Evolutionary conservation across 2,113 vertebrate genomes (phyloP).

Genomic region (Tapirus terrestris): DNA sequence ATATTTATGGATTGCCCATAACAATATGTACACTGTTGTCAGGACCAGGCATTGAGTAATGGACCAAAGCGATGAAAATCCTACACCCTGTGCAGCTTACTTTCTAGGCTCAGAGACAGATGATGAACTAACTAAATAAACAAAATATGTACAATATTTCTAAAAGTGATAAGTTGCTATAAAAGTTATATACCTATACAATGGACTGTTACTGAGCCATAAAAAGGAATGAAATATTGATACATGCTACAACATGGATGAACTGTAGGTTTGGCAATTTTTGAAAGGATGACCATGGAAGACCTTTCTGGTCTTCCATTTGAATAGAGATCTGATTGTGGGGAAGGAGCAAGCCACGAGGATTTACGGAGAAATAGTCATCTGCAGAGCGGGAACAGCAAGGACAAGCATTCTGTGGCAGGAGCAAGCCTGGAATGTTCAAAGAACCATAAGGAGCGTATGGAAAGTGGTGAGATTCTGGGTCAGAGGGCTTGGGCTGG

Average conservation of each 20-base stretch:
- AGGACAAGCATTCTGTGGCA: not conserved
- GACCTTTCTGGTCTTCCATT: not conserved
- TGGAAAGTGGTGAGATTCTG: not conserved
- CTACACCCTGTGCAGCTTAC: not conserved
- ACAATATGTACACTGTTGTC: not conserved
- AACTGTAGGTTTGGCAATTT: not conserved
- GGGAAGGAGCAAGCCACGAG: not conserved
- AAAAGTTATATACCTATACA: too few relatives aligned
- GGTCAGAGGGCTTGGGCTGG: too few relatives aligned
- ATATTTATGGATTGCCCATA: not conserved
- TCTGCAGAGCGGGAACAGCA: too few relatives aligned
- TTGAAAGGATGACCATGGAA: not conserved
- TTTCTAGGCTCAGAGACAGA: not conserved
- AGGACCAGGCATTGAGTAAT: not conserved
- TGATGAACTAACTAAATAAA: not conserved
- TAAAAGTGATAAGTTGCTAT: not conserved
- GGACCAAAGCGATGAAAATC: not conserved
- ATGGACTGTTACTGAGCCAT: too few relatives aligned
- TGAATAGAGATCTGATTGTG: not conserved
- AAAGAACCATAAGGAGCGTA: not conserved
- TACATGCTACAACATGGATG: too few relatives aligned
- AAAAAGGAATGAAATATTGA: too few relatives aligned
- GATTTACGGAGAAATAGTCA: not conserved
- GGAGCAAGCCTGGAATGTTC: not conserved
- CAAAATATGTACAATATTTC: not conserved